These are phyloP conservation scores for Apostichopus parvimensis DNA, from an alignment of 35 echinoderm and acorn worm genomes.

Conservation along the genomic window DNA sequence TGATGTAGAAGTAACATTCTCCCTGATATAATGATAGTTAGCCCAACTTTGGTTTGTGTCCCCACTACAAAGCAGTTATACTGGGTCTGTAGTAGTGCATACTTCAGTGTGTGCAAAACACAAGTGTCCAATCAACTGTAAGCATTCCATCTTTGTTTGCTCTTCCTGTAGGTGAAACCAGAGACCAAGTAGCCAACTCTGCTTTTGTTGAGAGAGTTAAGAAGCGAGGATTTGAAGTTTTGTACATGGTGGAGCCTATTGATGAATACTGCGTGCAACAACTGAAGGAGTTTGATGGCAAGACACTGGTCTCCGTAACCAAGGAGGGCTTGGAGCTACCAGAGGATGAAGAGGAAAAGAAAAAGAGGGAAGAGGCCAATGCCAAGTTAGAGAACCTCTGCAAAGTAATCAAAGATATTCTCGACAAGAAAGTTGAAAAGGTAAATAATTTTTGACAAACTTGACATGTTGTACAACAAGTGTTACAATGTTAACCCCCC, in stretches of 20 bases:
- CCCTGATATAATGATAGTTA: too few relatives aligned
- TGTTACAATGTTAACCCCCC: too few relatives aligned
- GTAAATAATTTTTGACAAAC: neutral
- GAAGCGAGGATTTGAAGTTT: slow-evolving; percentile 96
- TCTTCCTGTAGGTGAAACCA: slow-evolving; percentile 76
- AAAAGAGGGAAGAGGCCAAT: slow-evolving; percentile 85
- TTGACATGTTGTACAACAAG: too few relatives aligned
- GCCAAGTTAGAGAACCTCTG: slow-evolving; percentile 99
- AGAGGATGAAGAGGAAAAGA: slow-evolving; percentile 98
- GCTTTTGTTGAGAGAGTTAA: slow-evolving; percentile 91
- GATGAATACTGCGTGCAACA: slow-evolving; percentile 99
- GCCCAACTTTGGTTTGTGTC: too few relatives aligned
- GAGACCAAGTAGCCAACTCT: slow-evolving; percentile 90
- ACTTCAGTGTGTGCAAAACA: neutral
- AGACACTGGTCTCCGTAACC: slow-evolving; percentile 90
- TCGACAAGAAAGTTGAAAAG: slow-evolving; percentile 99
- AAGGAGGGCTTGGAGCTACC: slow-evolving; percentile 97
- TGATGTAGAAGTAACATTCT: too few relatives aligned
- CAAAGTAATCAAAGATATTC: slow-evolving; percentile 98
- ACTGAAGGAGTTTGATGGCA: slow-evolving; percentile 97
- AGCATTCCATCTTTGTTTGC: neutral
- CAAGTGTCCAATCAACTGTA: neutral
- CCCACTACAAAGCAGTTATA: too few relatives aligned
- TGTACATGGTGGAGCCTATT: slow-evolving; percentile 99
- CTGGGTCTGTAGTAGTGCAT: neutral